A percentile compares a stretch with the other conserved stretches of the same genome.
These are phyloP conservation scores for Gambusia holbrooki DNA, from an alignment of 2,113 vertebrate species.

Conservation along the genomic window DNA sequence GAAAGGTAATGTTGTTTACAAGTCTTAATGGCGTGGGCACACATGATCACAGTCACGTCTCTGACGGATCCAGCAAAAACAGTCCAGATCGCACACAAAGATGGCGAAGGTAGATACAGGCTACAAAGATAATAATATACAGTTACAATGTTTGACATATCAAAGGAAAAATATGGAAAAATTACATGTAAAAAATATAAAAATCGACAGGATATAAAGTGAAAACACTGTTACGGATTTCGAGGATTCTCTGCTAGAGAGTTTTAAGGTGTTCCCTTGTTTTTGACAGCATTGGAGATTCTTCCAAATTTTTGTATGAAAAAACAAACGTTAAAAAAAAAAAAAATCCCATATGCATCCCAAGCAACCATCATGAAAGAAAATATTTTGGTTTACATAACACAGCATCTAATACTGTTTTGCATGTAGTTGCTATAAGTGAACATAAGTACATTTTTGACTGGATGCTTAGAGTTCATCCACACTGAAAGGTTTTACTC, in stretches of 20 bases:
- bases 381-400: slow-evolving; percentile 70
- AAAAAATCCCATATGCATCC: slow-evolving; percentile 37
- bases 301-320: slow-evolving; percentile 53
- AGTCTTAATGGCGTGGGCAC: slow-evolving; percentile 64
- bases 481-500: slow-evolving; percentile 16
- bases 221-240: slow-evolving; percentile 73
- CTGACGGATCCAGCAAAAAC: slow-evolving; percentile 34
- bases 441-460: slow-evolving; percentile 38
- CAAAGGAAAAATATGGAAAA: slow-evolving; percentile 71
- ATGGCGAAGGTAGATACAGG: slow-evolving; percentile 70
- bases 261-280: slow-evolving; percentile 69
- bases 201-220: slow-evolving; percentile 77
- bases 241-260: slow-evolving; percentile 65
- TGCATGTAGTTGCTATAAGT: slow-evolving; percentile 13
- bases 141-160: slow-evolving; percentile 71
- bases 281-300: slow-evolving; percentile 56
- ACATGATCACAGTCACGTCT: slow-evolving; percentile 66
- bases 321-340: slow-evolving; percentile 26
- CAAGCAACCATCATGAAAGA: slow-evolving; percentile 44
- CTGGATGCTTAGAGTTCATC: slow-evolving; percentile 39
- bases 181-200: slow-evolving; percentile 76
- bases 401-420: slow-evolving; percentile 36
- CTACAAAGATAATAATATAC: slow-evolving; percentile 75
- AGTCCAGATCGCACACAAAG: slow-evolving; percentile 59
- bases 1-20: slow-evolving; percentile 52